These are phyloP conservation scores for Macquaria ambigua DNA, from an alignment of 2,113 vertebrate genomes.

Conservation along the genomic window DNA sequence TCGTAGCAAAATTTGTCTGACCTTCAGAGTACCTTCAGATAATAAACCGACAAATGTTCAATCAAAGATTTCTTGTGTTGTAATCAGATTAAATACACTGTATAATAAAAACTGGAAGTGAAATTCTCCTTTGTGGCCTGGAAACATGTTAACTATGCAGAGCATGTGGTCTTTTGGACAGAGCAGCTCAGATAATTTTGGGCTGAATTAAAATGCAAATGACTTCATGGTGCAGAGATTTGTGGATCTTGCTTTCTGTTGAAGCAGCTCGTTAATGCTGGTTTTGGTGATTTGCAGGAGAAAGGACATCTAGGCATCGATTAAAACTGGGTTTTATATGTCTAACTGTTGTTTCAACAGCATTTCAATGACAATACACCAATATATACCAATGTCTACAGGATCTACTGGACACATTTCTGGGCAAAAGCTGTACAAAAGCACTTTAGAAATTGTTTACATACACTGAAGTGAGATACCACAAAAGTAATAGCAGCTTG, in stretches of 20 bases:
- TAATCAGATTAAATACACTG: neutral
- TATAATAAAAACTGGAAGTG: neutral
- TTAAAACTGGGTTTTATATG: neutral
- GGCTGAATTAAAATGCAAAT: slow-evolving; percentile 20
- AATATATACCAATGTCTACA: neutral
- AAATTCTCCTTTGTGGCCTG: neutral
- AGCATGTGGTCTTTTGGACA: neutral
- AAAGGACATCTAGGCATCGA: neutral
- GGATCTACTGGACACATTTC: neutral
- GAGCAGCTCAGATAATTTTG: neutral
- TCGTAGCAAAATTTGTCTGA: neutral
- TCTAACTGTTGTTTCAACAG: neutral
- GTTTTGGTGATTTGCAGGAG: neutral
- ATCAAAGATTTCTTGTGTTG: neutral
- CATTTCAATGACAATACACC: neutral
- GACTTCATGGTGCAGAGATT: slow-evolving; percentile 6
- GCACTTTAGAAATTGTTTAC: neutral
- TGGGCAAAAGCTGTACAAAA: neutral
- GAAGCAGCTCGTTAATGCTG: neutral
- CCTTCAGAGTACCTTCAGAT: neutral
- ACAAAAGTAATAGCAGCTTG: neutral
- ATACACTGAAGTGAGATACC: neutral
- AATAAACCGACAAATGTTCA: neutral
- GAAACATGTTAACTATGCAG: neutral
- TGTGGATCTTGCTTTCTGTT: neutral